Percentiles rank a stretch among this genome's conserved stretches.
These are phyloP conservation scores for Drosophila antonietae DNA, from an alignment of 2,888 invertebrate species.

Conservation along the genomic window DNA sequence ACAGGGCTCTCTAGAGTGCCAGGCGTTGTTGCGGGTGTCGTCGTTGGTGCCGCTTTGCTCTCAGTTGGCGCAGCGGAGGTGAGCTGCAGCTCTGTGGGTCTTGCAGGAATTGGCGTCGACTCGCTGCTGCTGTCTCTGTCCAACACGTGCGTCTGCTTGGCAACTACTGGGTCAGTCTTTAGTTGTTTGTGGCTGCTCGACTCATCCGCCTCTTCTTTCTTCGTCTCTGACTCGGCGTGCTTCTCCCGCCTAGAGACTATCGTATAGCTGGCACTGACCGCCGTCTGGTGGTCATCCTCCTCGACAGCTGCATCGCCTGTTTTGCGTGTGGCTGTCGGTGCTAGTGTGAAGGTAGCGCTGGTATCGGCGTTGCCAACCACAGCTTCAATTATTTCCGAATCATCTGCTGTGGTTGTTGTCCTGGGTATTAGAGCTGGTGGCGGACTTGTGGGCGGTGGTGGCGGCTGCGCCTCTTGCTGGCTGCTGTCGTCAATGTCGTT, in stretches of 20 bases:
- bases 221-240: constrained; percentile 40
- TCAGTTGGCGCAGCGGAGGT: constrained; percentile 15
- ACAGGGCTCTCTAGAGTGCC: constrained; percentile 80
- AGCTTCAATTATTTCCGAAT: constrained; percentile 67
- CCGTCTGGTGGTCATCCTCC: constrained; percentile 47
- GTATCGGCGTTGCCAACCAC: constrained; percentile 66
- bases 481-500: constrained; percentile 47
- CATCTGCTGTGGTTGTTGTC: constrained; percentile 83
- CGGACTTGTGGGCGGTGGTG: constrained; percentile 80
- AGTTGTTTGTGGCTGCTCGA: constrained; percentile 52
- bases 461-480: constrained; percentile 81
- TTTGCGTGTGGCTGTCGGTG: constrained; percentile 59
- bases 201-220: constrained; percentile 27
- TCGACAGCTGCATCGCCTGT: constrained; percentile 26
- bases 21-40: constrained; percentile 79
- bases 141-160: constrained; percentile 25
- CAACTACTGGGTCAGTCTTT: constrained; percentile 68
- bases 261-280: constrained; percentile 79
- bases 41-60: constrained; percentile 24
- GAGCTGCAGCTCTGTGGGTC: constrained; percentile 66
- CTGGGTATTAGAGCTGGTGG: constrained; percentile 79
- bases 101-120: constrained; percentile 17
- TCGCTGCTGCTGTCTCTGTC: constrained; percentile 21
- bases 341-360: constrained; percentile 81
- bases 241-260: constrained; percentile 76